A percentile compares a stretch with the other conserved stretches of the same genome.
Conservation (phyloP, 92 coral and sea anemone species). For the Siderastrea siderea region DNA sequence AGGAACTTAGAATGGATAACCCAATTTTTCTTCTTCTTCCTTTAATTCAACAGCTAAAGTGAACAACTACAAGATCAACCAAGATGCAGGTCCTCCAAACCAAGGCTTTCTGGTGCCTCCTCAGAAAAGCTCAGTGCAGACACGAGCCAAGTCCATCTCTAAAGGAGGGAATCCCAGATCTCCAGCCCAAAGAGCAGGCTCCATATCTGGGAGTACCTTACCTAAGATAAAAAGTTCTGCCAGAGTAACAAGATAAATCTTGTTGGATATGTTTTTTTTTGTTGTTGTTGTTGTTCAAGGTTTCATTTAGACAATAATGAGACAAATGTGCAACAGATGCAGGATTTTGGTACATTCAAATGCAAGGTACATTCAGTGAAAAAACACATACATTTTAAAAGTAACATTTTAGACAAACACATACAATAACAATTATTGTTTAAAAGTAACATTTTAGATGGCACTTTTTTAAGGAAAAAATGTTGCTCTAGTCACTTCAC, state of each 20-base stretch:
- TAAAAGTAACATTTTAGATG: neutral
- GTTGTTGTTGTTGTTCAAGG: neutral
- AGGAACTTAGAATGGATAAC: no score
- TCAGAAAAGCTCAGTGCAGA: constrained; percentile 11
- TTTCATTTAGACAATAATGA: neutral
- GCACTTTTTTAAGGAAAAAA: neutral
- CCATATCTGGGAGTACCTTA: constrained; percentile 10
- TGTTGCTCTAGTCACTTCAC: neutral
- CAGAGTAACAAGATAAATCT: constrained; percentile 16
- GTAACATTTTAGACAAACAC: neutral
- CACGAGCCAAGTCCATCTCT: constrained; percentile 11
- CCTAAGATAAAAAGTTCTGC: constrained; percentile 26
- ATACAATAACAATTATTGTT: no score
- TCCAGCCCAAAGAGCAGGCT: constrained; percentile 36
- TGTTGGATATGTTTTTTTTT: neutral
- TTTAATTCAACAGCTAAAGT: constrained; percentile 61
- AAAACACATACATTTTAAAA: neutral
- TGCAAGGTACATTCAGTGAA: no score
- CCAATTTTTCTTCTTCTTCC: neutral
- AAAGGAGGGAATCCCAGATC: constrained; percentile 31
- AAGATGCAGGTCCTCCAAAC: constrained; percentile 48
- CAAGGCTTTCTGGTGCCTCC: neutral
- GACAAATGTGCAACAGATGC: neutral
- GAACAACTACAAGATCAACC: constrained; percentile 70
- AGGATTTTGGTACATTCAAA: neutral